Evolutionary conservation across 2,113 vertebrate species (phyloP).

Genomic region (Macaca nemestrina): DNA sequence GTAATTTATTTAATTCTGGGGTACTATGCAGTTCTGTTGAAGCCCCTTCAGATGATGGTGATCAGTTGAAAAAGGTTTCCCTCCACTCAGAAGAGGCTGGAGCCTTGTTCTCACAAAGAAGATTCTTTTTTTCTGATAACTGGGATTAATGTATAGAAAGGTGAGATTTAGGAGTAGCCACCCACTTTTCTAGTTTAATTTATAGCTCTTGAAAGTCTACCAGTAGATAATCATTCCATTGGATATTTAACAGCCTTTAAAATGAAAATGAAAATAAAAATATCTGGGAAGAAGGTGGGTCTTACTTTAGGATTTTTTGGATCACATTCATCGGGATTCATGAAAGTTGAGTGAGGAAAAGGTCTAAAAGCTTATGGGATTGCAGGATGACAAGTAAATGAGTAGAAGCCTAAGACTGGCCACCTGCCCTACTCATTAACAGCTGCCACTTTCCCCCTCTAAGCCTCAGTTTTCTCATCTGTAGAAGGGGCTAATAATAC

Average conservation of each 20-base stretch:
- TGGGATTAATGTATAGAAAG: slow-evolving; percentile 13
- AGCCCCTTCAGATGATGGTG: slow-evolving; percentile 11
- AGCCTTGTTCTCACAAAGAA: background rate
- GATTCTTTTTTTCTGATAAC: background rate
- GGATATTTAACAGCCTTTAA: background rate
- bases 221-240: background rate
- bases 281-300: background rate
- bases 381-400: background rate
- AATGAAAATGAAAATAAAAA: background rate
- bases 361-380: fast-evolving
- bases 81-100: background rate
- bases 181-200: background rate
- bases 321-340: background rate
- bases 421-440: fast-evolving
- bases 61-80: slow-evolving; percentile 33
- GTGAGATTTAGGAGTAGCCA: background rate
- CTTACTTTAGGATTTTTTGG: background rate
- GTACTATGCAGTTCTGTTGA: slow-evolving; percentile 36
- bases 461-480: background rate
- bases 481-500: background rate
- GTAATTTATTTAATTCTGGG: slow-evolving; percentile 73
- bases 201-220: background rate
- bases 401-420: background rate
- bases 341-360: background rate
- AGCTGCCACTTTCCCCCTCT: background rate